These are phyloP conservation scores for Montipora efflorescens DNA, from an alignment of 64 coral and sea anemone genomes.

Conservation along the genomic window DNA sequence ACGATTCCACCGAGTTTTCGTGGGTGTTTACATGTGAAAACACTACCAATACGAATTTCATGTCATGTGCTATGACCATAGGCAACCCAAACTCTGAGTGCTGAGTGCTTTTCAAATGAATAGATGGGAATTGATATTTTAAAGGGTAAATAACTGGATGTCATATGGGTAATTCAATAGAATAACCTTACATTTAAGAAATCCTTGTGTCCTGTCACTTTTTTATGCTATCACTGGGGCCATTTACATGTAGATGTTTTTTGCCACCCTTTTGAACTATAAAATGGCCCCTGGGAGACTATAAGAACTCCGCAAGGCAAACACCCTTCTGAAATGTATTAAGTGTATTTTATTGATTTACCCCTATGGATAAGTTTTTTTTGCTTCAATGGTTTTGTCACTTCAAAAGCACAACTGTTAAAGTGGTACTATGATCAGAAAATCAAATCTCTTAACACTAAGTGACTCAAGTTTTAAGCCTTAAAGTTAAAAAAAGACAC, in stretches of 20 bases:
- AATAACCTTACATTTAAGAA: background rate
- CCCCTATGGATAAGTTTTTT: background rate
- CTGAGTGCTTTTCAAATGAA: background rate
- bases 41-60: background rate
- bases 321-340: background rate
- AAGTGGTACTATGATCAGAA: background rate
- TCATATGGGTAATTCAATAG: background rate
- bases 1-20: background rate
- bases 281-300: background rate
- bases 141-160: background rate
- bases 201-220: background rate
- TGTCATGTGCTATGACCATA: background rate
- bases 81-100: background rate
- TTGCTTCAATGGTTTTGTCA: background rate
- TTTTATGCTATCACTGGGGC: background rate
- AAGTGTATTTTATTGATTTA: background rate
- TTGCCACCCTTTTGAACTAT: background rate
- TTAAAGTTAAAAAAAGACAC: no score
- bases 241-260: background rate
- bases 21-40: background rate
- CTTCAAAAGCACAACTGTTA: background rate
- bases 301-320: background rate
- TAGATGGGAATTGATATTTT: background rate
- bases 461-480: no score
- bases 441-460: no score